Evolutionary conservation across 2,888 invertebrate species (phyloP), one percentile per base, ranked within the genome.

Genomic region (Erebia epiphron): DNA sequence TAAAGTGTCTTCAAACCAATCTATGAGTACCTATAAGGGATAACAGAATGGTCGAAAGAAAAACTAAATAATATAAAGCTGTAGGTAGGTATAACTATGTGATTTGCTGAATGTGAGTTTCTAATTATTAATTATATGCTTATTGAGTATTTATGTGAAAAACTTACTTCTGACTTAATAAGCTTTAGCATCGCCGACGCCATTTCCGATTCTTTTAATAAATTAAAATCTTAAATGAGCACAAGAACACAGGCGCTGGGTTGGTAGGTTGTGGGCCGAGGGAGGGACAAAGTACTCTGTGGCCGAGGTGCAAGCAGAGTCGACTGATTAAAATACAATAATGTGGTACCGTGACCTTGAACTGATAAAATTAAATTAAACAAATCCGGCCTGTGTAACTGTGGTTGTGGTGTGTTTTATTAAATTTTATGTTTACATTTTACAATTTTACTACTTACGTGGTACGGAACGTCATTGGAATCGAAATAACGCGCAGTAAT

Each of bases 181-280:
- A 92, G 80, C 79, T 93, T 93, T 78, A 93, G 78, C 88, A 92
- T 91, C 77, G 87, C 77, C 62, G 88, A 87, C 73, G 92, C 90
- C 91, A 92, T 91, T 65, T 75, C 76, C 74, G 71, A 58, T 76
- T 67, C 73, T 73, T 76, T 78, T 35, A 35, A 1, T 35, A 35
- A 7, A 35, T 72, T 70, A 66, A 73, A 69, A 26, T 57, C 46
- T n/a, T 61, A 70, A 70, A 69, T 73, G 73, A 76, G 63, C 70
- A 73, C 77, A 76, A 75, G 58, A 49, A 26, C n/a, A 49, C 49
- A 46, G 14, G 57, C 49, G 41, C 18, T 16, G 18, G 49, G 56
- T 61, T 54, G 46, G 49, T 58, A 56, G 21, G 21, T 21, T 46
- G 49, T 9, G 62, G 62, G 46, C 62, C 62, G 62, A 62, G 46